Base-by-base conservation (phyloP, 2,113 vertebrate genomes). In the Ctenomys sociabilis region DNA sequence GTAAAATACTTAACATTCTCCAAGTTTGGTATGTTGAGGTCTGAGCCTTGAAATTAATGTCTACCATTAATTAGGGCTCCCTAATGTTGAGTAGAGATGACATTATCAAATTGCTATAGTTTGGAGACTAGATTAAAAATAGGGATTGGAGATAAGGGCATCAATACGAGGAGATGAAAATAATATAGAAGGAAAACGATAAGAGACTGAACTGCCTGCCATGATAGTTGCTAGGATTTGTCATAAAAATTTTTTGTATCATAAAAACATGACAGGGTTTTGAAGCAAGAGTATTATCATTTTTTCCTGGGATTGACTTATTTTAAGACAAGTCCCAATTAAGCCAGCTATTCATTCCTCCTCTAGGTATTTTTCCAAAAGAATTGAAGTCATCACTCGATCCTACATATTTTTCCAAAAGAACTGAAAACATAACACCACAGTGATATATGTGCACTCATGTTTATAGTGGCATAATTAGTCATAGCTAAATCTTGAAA, bases 131-230 rank as follows among this genome's bases (percentile, higher is more conserved):
- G 45, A 81, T 88, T 93, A 83, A 35, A 95, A 91, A 77, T 92
- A 91, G 21, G 32, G n/a, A 28, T 57, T 93, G 37, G 73, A 70
- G 64, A 88, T 49, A 95, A 19, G 26, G 30, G 81, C 11, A 88
- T 91, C 14, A 93, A 91, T 85, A 87, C 61, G 52, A 91, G 90
- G 93, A 94, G 84, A 96, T 45, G 93, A 91, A 95, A 66, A 63
- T 91, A 94, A 91, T 97, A 80, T 73, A 93, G 57, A 49, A 64
- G 68, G 84, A 57, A 96, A 80, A 3, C 77, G 93, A 88, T 91
- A 85, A 95, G n/a, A 16, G 11, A 13, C 57, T 91, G 1, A 28
- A 91, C 28, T 88, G 28, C 28, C 63, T 85, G 28, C 90, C 14
- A 37, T 73, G 70, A 85, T 17, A 35, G 14, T 90, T 81, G 66